phyloP scores from a whole-genome alignment of 2,888 invertebrate species.

The Keiferia lycopersicella region DNA sequence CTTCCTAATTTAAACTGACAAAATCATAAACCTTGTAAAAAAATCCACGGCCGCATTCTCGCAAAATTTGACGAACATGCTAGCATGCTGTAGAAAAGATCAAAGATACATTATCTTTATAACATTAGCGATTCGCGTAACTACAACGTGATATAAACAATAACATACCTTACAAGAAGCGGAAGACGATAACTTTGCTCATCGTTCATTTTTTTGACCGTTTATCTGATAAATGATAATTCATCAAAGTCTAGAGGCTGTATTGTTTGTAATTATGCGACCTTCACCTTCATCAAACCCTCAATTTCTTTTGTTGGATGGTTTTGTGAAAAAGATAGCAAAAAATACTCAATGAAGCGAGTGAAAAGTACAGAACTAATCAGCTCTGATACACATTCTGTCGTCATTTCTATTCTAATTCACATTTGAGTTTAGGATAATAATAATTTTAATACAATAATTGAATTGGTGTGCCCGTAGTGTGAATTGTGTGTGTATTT shows the following conservation, averaged over 20 bases:
- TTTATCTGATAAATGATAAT: neutral
- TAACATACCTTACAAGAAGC: constrained; percentile 6
- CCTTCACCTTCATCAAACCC: neutral
- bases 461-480: too few species aligned
- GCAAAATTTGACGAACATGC: neutral
- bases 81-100: neutral
- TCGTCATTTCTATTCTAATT: too few species aligned
- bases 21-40: neutral
- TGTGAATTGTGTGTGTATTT: too few species aligned
- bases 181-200: constrained; percentile 11
- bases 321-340: too few species aligned
- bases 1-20: constrained; percentile 1
- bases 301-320: neutral
- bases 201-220: neutral
- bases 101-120: neutral
- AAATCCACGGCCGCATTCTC: neutral
- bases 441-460: too few species aligned
- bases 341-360: too few species aligned
- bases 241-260: constrained; percentile 3
- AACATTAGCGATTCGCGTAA: neutral
- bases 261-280: neutral
- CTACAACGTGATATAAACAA: constrained; percentile 1
- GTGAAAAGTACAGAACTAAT: too few species aligned
- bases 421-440: too few species aligned
- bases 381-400: too few species aligned